Base-by-base conservation (phyloP, 2,797 vertebrate species). In the Myotis findleyi region DNA sequence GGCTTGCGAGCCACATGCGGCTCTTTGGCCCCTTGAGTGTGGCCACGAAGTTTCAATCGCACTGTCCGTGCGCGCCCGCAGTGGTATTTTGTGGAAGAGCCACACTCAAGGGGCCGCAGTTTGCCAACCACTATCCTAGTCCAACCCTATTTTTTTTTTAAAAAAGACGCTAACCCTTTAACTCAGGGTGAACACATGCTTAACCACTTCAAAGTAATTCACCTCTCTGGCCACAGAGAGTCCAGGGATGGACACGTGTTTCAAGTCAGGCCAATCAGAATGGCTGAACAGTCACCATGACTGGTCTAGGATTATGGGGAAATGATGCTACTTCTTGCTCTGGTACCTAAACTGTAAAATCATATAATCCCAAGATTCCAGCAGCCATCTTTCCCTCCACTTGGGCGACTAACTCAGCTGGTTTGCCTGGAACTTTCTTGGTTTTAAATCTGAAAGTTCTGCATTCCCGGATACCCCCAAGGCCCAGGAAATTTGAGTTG, bases 381-480 rank as follows among this genome's bases (percentile, higher is more conserved):
- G n/a, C 7, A 93, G 44, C 38, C 55, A 81, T 76, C 87, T 87
- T 77, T 87, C 68, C 76, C 41, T 76, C 3, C 4, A 77, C 18
- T 18, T 85, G 14, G 7, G 16, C 77, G 6, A 92, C 41, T 11
- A 89, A 36, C 64, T 77, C 30, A 12, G 41, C 41, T 16, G 11
- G 20, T 53, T 96, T 85, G 20, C 41, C 77, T 81, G 57, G 21
- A 6, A 41, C 1, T 76, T 71, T 33, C 9, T 84, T 87, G 38
- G 17, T 72, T 94, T 94, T 72, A 93, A 92, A 81, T 68, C 27
- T 68, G 9, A 80, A 81, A 89, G 21, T 17, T 27, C 30, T 89
- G 51, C 17, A 59, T 91, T 82, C 44, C 55, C 14, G 53, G 17
- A 94, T 87, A 47, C 7, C 14, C 18, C 2, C 57, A 47, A 55